Base-by-base conservation (phyloP, 2,888 invertebrate species). In the Phaonia tiefii region DNA sequence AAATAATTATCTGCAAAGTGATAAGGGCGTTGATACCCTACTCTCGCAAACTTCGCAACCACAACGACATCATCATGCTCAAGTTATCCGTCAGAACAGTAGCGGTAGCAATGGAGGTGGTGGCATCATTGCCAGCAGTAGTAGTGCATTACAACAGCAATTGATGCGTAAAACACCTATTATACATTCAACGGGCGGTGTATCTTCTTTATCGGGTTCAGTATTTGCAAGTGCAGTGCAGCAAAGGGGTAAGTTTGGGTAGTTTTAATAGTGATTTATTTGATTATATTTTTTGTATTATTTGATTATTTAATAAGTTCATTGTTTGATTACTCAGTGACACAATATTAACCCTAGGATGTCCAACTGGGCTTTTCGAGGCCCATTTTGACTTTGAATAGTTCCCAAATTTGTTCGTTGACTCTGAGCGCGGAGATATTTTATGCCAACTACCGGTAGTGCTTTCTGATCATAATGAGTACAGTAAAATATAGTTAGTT, bases 1-100 rank as follows among this genome's bases (percentile, higher is more conserved):
- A 56, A 89, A 90, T 81, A 90, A 89, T 80, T 90, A 89, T 75
- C 86, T 89, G 87, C 88, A 88, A 81, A 88, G 87, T 75, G 87
- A 87, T 84, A 84, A 86, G 80, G 84, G 84, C 77, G 83, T 84
- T 20, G 80, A 73, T n/a, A 81, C 75, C 10, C 31, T 80, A 8
- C 39, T 76, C 46, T 80, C 82, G 58, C 79, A 79, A 70, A 77
- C 75, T 44, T 69, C 79, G 20, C 79, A 84, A 56, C 83, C 77
- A 26, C 85, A 84, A 37, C 81, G 75, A 49, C 83, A 79, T 37
- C 83, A 54, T 67, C 84, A 84, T 65, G 83, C 84, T 78, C 85
- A 86, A 82, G 85, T 86, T 72, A 86, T 86, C 60, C 83, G 85
- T 72, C 83, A 85, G 69, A 81, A 85, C 31, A 77, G 75, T 56